Evolutionary conservation across 2,888 invertebrate species (phyloP).

Genomic region (Criorhina ranunculi): DNA sequence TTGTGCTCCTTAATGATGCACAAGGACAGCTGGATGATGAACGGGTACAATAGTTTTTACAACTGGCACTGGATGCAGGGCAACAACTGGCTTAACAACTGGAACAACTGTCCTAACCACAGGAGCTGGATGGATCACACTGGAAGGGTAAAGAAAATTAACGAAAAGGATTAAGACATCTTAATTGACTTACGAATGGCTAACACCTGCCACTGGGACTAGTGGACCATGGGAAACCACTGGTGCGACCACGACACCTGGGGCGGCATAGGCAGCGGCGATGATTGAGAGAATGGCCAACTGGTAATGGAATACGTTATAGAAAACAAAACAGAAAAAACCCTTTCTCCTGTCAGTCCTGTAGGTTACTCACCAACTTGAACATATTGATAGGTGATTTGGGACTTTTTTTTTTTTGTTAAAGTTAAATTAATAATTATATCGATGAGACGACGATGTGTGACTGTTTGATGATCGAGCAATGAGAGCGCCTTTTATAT

Average conservation of each 20-base stretch:
- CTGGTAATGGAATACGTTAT: slow-evolving; percentile 76
- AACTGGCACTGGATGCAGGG: slow-evolving; percentile 76
- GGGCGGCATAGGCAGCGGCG: slow-evolving; percentile 80
- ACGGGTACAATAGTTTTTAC: slow-evolving; percentile 81
- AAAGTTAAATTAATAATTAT: slow-evolving; percentile 46
- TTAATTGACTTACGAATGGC: slow-evolving; percentile 75
- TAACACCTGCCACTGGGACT: slow-evolving; percentile 72
- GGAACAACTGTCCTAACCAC: slow-evolving; percentile 81
- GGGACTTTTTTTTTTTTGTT: slow-evolving; percentile 32
- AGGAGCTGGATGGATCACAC: slow-evolving; percentile 84
- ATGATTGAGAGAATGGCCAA: slow-evolving; percentile 82
- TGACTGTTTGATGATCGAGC: slow-evolving; percentile 70
- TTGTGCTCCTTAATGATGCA: slow-evolving; percentile 80
- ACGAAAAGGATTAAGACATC: slow-evolving; percentile 11
- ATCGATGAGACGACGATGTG: slow-evolving; percentile 66
- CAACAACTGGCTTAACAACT: slow-evolving; percentile 77
- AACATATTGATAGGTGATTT: slow-evolving; percentile 81
- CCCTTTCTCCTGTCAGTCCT: slow-evolving; percentile 16
- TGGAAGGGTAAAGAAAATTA: neutral
- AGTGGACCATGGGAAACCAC: slow-evolving; percentile 80
- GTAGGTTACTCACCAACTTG: slow-evolving; percentile 84
- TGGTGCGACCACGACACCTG: slow-evolving; percentile 83
- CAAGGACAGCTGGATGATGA: slow-evolving; percentile 79
- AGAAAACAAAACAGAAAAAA: neutral
- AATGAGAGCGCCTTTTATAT: slow-evolving; percentile 69